Conservation (phyloP, 2,797 vertebrate genomes). For the Notolabrus celidotus region DNA sequence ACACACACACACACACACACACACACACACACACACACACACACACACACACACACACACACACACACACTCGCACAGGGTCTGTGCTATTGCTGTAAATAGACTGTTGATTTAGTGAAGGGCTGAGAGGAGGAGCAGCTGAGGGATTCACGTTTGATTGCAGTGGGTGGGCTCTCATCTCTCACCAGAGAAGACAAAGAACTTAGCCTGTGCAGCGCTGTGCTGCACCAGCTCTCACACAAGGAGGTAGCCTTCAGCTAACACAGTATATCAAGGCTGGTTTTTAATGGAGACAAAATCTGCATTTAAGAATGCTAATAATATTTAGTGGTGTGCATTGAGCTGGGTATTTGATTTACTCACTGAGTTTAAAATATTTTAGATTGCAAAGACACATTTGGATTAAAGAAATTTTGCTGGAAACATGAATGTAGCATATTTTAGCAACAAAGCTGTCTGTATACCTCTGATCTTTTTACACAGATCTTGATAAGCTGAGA, state of each 20-base stretch:
- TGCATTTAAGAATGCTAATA: constrained; percentile 30
- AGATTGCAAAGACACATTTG: neutral
- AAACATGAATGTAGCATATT: too few species aligned
- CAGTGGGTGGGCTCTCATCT: constrained; percentile 80
- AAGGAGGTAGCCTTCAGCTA: constrained; percentile 55
- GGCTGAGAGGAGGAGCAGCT: constrained; percentile 74
- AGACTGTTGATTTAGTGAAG: constrained; percentile 76
- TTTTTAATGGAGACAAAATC: constrained; percentile 45
- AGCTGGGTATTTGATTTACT: constrained; percentile 6
- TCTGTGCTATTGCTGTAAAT: constrained; percentile 69
- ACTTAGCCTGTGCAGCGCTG: constrained; percentile 64
- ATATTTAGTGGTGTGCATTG: constrained; percentile 20
- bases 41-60: constrained; percentile 4
- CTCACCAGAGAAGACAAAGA: constrained; percentile 79
- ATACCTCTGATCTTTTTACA: constrained; percentile 4
- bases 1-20: constrained; percentile 4
- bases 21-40: neutral
- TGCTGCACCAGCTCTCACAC: constrained; percentile 56
- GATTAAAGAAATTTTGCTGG: neutral
- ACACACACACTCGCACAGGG: constrained; percentile 4
- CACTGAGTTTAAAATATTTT: neutral
- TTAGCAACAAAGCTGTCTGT: neutral
- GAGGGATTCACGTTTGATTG: constrained; percentile 76
- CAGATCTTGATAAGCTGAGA: neutral
- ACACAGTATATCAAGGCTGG: constrained; percentile 12